phyloP scores from a whole-genome alignment of 2,888 invertebrate genomes.

The Cremastinae sp. region DNA sequence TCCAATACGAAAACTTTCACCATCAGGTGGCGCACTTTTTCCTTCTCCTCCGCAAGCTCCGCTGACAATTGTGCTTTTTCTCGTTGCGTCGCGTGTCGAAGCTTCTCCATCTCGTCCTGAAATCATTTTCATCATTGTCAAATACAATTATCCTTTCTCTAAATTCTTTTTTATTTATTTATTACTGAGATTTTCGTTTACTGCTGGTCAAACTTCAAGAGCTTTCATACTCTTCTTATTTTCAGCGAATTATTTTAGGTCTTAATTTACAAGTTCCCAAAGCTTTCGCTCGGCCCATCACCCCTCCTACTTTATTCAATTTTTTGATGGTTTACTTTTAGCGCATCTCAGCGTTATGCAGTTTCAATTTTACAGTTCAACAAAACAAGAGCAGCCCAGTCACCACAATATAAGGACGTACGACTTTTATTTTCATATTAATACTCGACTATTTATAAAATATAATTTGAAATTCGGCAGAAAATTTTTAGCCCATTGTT shows the following conservation, averaged over 20 bases:
- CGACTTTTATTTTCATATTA: conserved; percentile 13
- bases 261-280: conserved; percentile 46
- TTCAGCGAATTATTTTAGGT: conserved; percentile 8
- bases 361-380: conserved; percentile 3
- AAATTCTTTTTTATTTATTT: conserved; percentile 18
- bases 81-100: conserved; percentile 87
- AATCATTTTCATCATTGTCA: conserved; percentile 65
- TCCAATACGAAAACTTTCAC: conserved; percentile 83
- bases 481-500: too few relatives aligned
- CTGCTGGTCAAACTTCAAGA: conserved; percentile 31
- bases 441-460: too few relatives aligned
- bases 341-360: conserved; percentile 18
- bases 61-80: conserved; percentile 86
- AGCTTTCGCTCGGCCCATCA: conserved; percentile 56
- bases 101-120: conserved; percentile 90
- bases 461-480: too few relatives aligned
- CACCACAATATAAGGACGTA: conserved; percentile 32
- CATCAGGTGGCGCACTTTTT: conserved; percentile 87
- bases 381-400: conserved; percentile 34
- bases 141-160: conserved; percentile 43
- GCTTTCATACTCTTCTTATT: conserved; percentile 31
- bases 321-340: conserved; percentile 5
- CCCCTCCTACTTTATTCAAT: conserved; percentile 34
- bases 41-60: conserved; percentile 87
- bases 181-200: background rate